phyloP scores from a whole-genome alignment of 2,888 invertebrate genomes.

The Ophonus ardosiacus region DNA sequence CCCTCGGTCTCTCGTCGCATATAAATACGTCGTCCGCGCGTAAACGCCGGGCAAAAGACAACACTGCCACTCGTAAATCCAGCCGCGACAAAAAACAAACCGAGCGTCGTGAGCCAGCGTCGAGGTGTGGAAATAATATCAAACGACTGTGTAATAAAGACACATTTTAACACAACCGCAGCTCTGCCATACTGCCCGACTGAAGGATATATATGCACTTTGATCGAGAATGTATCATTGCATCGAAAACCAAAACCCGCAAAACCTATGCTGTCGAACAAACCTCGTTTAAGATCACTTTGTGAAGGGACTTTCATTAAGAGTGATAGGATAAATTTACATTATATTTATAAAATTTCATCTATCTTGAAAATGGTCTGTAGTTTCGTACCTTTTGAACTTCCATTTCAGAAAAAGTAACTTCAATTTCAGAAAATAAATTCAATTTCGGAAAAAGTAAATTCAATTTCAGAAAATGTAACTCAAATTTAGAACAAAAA shows the following conservation, averaged over 20 bases:
- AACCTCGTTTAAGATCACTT: background rate
- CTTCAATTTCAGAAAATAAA: no score
- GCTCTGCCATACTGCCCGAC: constrained; percentile 61
- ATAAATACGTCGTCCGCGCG: constrained; percentile 59
- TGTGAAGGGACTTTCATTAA: no score
- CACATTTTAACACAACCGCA: constrained; percentile 69
- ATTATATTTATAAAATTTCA: no score
- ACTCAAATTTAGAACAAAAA: no score
- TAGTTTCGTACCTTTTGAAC: no score
- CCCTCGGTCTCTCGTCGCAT: constrained; percentile 1
- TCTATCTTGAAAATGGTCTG: no score
- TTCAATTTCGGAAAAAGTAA: no score
- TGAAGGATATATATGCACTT: constrained; percentile 34
- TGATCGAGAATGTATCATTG: background rate
- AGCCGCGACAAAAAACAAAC: constrained; percentile 57
- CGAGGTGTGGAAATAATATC: constrained; percentile 70
- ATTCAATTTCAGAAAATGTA: no score
- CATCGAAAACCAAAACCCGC: background rate
- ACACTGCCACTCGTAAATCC: constrained; percentile 60
- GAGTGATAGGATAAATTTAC: no score
- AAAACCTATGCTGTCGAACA: background rate
- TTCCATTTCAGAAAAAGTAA: no score
- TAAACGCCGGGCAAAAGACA: constrained; percentile 63
- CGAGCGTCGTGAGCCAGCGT: constrained; percentile 48
- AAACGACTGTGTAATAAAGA: constrained; percentile 71